phyloP scores from a whole-genome alignment of 2,888 invertebrate species.

The Apodemia mormo region DNA sequence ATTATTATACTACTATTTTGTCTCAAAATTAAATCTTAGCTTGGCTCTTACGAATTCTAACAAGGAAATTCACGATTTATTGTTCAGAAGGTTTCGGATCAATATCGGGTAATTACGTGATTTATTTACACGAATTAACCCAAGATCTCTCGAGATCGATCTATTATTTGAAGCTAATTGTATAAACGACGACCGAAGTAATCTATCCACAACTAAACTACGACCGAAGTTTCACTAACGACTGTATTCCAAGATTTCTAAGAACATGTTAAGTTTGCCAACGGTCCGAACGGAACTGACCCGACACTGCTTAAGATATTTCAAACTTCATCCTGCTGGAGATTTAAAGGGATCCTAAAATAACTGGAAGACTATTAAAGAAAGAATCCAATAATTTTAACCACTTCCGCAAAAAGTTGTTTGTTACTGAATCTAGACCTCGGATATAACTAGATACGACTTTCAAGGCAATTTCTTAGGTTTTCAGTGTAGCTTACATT shows the following conservation, averaged over 20 bases:
- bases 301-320: background rate
- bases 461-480: no score
- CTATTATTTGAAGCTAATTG: slow-evolving; percentile 9
- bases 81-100: no score
- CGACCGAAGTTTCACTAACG: slow-evolving; percentile 1
- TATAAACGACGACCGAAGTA: background rate
- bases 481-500: no score
- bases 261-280: background rate
- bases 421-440: no score
- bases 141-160: background rate
- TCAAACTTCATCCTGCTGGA: background rate
- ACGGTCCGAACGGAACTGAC: background rate
- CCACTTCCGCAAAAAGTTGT: no score
- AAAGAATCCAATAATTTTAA: no score
- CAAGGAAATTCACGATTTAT: no score
- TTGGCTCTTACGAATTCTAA: no score
- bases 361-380: background rate
- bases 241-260: background rate
- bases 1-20: no score
- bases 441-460: no score
- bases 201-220: background rate
- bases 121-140: background rate
- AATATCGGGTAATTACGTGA: background rate
- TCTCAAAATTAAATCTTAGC: no score
- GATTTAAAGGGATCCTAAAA: background rate